Percentiles rank a stretch among this genome's conserved stretches.
Evolutionary conservation across 2,888 invertebrate genomes (phyloP).

Genomic region (Drosophila trichaetosa): DNA sequence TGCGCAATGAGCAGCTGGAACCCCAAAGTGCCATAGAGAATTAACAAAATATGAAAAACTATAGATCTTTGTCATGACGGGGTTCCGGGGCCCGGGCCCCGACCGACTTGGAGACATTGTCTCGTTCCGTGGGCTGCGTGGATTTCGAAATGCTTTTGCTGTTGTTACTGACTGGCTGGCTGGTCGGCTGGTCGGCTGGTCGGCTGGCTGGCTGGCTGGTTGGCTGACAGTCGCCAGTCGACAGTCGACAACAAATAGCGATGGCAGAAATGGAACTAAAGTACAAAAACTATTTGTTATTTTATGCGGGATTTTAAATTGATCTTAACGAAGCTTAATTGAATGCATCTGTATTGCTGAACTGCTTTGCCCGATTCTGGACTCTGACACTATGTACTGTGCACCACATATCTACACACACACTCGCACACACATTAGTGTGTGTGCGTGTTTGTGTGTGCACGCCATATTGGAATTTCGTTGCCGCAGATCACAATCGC

Average conservation of each 20-base stretch:
- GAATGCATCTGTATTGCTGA: slow-evolving; percentile 82
- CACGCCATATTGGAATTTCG: slow-evolving; percentile 81
- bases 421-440: not conserved
- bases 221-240: slow-evolving; percentile 17
- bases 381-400: slow-evolving; percentile 59
- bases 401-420: not conserved
- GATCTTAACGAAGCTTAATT: slow-evolving; percentile 86
- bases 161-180: slow-evolving; percentile 24
- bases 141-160: slow-evolving; percentile 56
- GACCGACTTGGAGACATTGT: slow-evolving; percentile 67
- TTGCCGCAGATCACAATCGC: slow-evolving; percentile 70
- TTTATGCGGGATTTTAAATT: slow-evolving; percentile 86
- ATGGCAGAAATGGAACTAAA: slow-evolving; percentile 78
- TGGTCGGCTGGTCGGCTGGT: slow-evolving; percentile 4
- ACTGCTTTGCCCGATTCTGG: slow-evolving; percentile 61
- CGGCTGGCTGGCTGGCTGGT: slow-evolving; percentile 18
- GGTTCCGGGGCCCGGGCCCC: slow-evolving; percentile 28
- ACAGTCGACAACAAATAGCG: slow-evolving; percentile 62
- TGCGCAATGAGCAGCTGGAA: slow-evolving; percentile 36
- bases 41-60: slow-evolving; percentile 73
- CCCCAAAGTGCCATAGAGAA: slow-evolving; percentile 69
- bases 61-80: slow-evolving; percentile 76
- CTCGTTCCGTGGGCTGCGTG: slow-evolving; percentile 58
- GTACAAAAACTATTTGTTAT: slow-evolving; percentile 81
- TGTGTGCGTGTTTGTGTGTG: slow-evolving; percentile 28